Conservation (phyloP, 2,113 vertebrate genomes). For the Heptranchias perlo region DNA sequence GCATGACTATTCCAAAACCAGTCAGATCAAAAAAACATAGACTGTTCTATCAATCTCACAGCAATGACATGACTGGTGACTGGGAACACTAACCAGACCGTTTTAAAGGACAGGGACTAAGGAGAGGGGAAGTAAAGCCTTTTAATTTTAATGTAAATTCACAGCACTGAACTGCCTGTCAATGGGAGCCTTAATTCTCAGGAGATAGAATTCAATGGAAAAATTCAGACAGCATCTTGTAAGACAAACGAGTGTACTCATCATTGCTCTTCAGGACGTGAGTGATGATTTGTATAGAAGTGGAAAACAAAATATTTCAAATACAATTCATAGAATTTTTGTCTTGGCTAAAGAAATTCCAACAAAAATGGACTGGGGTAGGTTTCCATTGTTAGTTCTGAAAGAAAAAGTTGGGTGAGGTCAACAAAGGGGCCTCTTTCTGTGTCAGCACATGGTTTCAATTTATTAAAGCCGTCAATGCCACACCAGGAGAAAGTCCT, state of each 20-base stretch:
- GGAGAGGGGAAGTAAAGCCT: neutral
- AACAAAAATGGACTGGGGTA: neutral
- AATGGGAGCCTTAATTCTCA: neutral
- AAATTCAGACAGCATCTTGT: neutral
- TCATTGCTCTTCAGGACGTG: neutral
- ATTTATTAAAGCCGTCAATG: neutral
- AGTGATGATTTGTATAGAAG: neutral
- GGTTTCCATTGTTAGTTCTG: neutral
- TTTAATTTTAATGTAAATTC: neutral
- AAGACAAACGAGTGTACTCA: neutral
- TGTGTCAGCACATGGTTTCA: neutral
- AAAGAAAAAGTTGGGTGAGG: neutral
- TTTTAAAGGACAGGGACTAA: neutral
- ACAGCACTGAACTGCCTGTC: neutral
- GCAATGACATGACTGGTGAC: neutral
- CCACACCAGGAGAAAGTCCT: neutral
- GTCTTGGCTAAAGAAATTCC: constrained; percentile 4
- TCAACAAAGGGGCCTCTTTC: neutral
- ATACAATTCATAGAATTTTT: constrained; percentile 7
- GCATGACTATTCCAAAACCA: neutral
- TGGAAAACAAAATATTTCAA: constrained; percentile 11
- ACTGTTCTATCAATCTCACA: neutral
- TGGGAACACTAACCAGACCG: neutral
- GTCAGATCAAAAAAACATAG: neutral
- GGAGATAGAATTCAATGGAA: neutral